Conservation (phyloP, 2,113 vertebrate genomes). For the Pithys albifrons region DNA sequence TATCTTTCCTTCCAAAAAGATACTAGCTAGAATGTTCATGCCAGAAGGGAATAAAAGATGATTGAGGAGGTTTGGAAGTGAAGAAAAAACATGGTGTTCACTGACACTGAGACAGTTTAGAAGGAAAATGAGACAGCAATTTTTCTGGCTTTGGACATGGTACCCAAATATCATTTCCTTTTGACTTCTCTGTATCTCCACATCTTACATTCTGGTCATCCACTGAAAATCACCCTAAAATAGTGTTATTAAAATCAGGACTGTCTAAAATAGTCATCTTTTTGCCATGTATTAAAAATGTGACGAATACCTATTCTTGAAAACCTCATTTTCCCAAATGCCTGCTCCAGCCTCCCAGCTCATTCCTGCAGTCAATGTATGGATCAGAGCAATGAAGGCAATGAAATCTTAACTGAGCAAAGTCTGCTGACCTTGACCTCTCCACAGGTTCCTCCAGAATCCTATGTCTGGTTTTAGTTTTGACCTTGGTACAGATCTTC, state of each 20-base stretch:
- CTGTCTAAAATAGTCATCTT: neutral
- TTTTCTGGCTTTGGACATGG: neutral
- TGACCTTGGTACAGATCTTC: neutral
- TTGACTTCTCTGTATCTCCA: neutral
- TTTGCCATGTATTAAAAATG: neutral
- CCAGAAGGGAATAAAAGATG: conserved; percentile 1
- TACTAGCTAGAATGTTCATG: neutral
- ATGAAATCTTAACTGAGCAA: neutral
- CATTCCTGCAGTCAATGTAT: neutral
- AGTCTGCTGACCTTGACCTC: neutral
- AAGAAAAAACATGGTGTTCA: neutral
- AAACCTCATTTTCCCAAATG: neutral
- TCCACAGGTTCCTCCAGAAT: neutral
- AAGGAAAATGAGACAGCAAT: neutral
- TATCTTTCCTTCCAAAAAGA: conserved; percentile 4
- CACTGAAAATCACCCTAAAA: neutral
- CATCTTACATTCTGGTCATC: neutral
- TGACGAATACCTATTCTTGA: neutral
- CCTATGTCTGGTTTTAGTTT: neutral
- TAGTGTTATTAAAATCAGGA: neutral
- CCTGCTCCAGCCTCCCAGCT: neutral
- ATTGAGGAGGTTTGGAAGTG: neutral
- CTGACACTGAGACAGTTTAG: neutral
- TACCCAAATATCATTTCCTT: neutral
- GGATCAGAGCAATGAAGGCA: neutral